Evolutionary conservation across 2,113 vertebrate genomes (phyloP).

Genomic region (Prietella phreatophila): DNA sequence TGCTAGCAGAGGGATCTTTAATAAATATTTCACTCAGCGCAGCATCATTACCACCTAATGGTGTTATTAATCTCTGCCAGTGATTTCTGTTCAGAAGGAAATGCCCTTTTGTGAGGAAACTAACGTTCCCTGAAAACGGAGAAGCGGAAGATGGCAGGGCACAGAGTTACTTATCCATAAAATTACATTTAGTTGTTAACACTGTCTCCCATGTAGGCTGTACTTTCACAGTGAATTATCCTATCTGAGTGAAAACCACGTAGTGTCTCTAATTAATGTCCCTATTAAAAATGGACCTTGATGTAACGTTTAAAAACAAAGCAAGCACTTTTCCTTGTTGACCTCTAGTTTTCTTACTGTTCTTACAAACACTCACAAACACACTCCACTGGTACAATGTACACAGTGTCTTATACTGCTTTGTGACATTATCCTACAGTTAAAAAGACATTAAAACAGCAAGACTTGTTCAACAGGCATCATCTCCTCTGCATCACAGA

Average conservation of each 20-base stretch:
- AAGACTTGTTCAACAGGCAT: constrained; percentile 65
- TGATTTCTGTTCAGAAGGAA: constrained; percentile 74
- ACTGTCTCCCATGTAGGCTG: constrained; percentile 52
- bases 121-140: constrained; percentile 49
- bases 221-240: constrained; percentile 53
- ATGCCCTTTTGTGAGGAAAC: constrained; percentile 64
- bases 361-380: background rate
- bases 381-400: background rate
- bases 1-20: constrained; percentile 83
- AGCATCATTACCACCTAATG: constrained; percentile 79
- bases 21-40: constrained; percentile 79
- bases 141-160: constrained; percentile 37
- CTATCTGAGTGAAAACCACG: constrained; percentile 40
- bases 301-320: constrained; percentile 11
- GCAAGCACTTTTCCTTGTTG: background rate
- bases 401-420: background rate
- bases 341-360: background rate
- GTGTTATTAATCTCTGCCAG: constrained; percentile 78
- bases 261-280: constrained; percentile 47
- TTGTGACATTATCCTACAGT: constrained; percentile 58
- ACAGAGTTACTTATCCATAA: constrained; percentile 57
- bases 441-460: constrained; percentile 63
- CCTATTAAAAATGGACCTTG: constrained; percentile 41
- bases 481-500: constrained; percentile 62
- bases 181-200: constrained; percentile 56